Evolutionary conservation across 1,140 invertebrate species (phyloP).

Genomic region (Bombus haemorrhoidalis): DNA sequence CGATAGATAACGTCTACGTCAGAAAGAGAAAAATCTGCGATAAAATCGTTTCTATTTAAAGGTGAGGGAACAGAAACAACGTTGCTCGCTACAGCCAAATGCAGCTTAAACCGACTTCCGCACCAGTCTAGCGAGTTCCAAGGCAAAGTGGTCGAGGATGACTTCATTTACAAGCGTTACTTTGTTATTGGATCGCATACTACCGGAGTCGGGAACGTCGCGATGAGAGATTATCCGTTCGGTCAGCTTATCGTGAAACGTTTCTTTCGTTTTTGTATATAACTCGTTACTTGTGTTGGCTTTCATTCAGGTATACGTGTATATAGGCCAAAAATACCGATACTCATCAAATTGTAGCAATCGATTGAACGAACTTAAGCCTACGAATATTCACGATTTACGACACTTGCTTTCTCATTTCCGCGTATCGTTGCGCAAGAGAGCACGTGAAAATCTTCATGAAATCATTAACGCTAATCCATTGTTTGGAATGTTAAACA

Average conservation of each 20-base stretch:
- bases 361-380: constrained; percentile 59
- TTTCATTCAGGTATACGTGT: constrained; percentile 22
- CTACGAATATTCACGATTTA: constrained; percentile 48
- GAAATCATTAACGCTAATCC: neutral
- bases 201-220: constrained; percentile 5
- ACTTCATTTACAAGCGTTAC: constrained; percentile 40
- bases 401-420: constrained; percentile 36
- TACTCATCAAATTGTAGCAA: constrained; percentile 23
- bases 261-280: neutral
- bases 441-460: constrained; percentile 38
- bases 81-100: constrained; percentile 20
- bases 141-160: constrained; percentile 29
- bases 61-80: neutral
- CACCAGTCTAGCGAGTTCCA: constrained; percentile 38
- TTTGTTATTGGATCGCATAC: constrained; percentile 43
- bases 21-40: neutral
- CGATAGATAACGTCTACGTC: constrained; percentile 17
- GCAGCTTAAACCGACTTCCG: constrained; percentile 35
- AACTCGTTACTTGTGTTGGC: constrained; percentile 13
- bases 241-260: neutral
- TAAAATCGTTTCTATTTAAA: neutral
- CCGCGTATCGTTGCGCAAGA: constrained; percentile 17
- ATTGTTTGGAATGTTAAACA: neutral
- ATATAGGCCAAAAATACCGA: constrained; percentile 55
- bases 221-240: constrained; percentile 6